Conservation (phyloP, 2,797 vertebrate species). For the Masticophis lateralis region DNA sequence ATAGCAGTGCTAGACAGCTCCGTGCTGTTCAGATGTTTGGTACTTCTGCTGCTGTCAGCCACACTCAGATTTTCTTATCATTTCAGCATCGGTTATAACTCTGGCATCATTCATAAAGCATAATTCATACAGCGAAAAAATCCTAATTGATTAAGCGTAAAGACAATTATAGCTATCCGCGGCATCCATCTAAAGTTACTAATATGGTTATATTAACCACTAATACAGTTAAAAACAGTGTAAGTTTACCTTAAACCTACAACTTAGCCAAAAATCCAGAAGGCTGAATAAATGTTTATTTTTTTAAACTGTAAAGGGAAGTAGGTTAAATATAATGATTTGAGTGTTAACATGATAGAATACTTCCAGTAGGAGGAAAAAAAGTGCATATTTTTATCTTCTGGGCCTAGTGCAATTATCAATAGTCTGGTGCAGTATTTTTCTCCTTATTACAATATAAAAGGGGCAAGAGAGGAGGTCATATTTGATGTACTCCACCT, state of each 20-base stretch:
- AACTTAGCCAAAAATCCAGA: background rate
- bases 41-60: background rate
- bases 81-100: background rate
- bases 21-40: background rate
- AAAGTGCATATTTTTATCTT: background rate
- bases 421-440: background rate
- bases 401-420: background rate
- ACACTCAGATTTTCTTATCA: background rate
- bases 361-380: background rate
- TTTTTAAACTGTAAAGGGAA: background rate
- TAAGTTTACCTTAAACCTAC: background rate
- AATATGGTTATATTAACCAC: background rate
- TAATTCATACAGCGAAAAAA: background rate
- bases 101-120: background rate
- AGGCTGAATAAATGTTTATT: background rate
- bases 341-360: background rate
- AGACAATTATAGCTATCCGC: background rate
- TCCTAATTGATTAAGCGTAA: background rate
- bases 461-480: background rate
- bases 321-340: background rate
- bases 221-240: background rate
- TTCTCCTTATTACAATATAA: background rate
- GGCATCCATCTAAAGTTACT: background rate
- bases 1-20: background rate
- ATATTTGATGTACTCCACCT: background rate